These are phyloP conservation scores for Umimayanthus kanabou DNA, from an alignment of 92 coral and sea anemone species.

Conservation along the genomic window DNA sequence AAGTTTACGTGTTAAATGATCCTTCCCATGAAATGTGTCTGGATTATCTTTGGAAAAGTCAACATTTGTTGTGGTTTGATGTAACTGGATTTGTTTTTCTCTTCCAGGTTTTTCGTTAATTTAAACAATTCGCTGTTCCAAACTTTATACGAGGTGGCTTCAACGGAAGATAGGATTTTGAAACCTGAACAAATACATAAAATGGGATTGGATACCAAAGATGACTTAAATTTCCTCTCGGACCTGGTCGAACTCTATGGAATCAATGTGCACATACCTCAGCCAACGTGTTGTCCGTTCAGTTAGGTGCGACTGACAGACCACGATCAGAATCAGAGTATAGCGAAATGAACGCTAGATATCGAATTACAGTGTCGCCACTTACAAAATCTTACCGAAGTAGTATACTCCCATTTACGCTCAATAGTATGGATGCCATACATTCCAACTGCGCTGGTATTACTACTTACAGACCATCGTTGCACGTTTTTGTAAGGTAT, in stretches of 20 bases:
- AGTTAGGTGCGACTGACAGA: conserved; percentile 13
- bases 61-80: neutral
- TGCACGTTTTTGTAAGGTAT: neutral
- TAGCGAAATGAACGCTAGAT: neutral
- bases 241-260: conserved; percentile 84
- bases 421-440: no score
- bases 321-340: neutral
- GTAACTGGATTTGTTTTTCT: neutral
- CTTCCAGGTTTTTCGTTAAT: conserved; percentile 85
- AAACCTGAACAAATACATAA: conserved; percentile 74
- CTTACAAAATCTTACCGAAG: neutral
- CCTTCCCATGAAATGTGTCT: neutral
- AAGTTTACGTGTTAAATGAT: no score
- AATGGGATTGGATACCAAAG: conserved; percentile 91
- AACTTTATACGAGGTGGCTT: conserved; percentile 89
- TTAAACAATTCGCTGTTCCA: conserved; percentile 91
- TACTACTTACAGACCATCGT: neutral
- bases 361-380: neutral
- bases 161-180: conserved; percentile 88
- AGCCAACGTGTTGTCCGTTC: conserved; percentile 91
- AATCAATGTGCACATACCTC: conserved; percentile 82
- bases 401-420: no score
- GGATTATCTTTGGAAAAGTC: no score
- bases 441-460: no score
- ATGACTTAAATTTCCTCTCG: conserved; percentile 38